phyloP scores from a whole-genome alignment of 2,888 invertebrate species.

The Scaptomyza parva region DNA sequence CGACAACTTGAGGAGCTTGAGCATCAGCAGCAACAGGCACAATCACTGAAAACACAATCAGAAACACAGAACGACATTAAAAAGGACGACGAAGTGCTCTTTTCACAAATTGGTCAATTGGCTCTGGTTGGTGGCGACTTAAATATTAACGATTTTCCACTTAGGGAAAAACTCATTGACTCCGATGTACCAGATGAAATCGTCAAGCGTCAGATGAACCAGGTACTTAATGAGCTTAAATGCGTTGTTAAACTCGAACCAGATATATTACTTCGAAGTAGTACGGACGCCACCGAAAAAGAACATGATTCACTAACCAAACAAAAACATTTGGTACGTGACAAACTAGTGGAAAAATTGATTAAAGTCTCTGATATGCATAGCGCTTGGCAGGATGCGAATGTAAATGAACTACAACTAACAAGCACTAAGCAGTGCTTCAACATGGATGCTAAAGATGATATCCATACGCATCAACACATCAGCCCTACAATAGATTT shows the following conservation, averaged over 20 bases:
- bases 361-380: constrained; percentile 82
- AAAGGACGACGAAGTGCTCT: constrained; percentile 54
- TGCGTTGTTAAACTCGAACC: constrained; percentile 87
- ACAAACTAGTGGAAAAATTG: constrained; percentile 54
- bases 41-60: background rate
- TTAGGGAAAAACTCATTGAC: constrained; percentile 20
- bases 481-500: constrained; percentile 55
- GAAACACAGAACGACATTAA: background rate
- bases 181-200: constrained; percentile 89
- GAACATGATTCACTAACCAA: constrained; percentile 4
- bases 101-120: constrained; percentile 85
- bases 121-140: constrained; percentile 86
- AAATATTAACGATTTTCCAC: constrained; percentile 21
- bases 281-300: background rate
- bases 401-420: constrained; percentile 63
- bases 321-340: constrained; percentile 18
- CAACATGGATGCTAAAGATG: constrained; percentile 10
- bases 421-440: constrained; percentile 25
- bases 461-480: constrained; percentile 1
- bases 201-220: constrained; percentile 92
- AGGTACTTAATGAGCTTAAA: constrained; percentile 91
- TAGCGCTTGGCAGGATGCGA: constrained; percentile 82
- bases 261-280: constrained; percentile 18
- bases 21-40: constrained; percentile 85
- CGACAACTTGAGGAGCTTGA: constrained; percentile 94